Base-by-base conservation (phyloP, 2,888 invertebrate species). In the Microctonus hyperodae region DNA sequence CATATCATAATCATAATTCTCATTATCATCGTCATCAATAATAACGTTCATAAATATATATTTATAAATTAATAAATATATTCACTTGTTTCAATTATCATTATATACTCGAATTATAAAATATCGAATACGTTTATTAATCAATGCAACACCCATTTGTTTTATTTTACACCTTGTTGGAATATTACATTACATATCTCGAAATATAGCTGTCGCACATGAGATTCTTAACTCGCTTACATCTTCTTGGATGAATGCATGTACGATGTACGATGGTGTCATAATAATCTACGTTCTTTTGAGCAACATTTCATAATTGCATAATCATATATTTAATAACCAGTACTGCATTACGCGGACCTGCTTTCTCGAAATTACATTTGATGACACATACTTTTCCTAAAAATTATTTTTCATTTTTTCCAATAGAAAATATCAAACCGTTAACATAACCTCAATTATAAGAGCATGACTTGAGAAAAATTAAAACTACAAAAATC, bases 281-380 rank as follows among this genome's bases (percentile, higher is more conserved):
- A 78, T 78, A 78, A 76, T 74, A 73, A 75, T 62, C 50, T 16
- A 72, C 76, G 77, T 79, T 76, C 77, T 79, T 79, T 77, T 73
- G 75, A 76, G 74, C 74, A 71, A 72, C 79, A 76, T 79, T 75
- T 75, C 73, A 74, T 65, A 68, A 50, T 79, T 79, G 78, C 77
- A 75, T 76, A 79, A 79, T 78, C 75, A 67, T 74, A 75, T 79
- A 68, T 73, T 74, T 79, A 79, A 79, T 79, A 79, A 79, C 76
- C 75, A 33, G 31, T 51, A 51, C 33, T 25, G 50, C 51, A 40
- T 13, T 23, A 40, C 3, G 28, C 28, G 25, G 48, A 48, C 48
- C 60, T 60, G 60, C 60, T n/a, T 60, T 48, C 31, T 9, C 53
- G 40, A 16, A 28, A n/a, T 16, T 57, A 35, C 20, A 35, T 16